Conservation (phyloP, 2,888 invertebrate species). For the Lymantria monacha region DNA sequence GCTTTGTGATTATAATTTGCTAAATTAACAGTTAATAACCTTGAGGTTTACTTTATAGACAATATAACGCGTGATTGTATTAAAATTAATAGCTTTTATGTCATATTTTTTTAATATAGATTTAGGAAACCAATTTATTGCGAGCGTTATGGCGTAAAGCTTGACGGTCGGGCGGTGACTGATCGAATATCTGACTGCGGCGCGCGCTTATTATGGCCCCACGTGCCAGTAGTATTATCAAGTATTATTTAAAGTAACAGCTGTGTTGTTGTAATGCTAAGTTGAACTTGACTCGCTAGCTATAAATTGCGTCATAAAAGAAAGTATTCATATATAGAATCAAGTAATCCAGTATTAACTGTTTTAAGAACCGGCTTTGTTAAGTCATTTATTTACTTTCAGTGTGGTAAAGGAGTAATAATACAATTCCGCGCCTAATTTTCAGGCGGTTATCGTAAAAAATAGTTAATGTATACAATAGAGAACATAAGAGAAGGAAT, state of each 20-base stretch:
- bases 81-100: constrained; percentile 25
- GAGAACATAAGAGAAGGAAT: too few relatives aligned
- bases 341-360: not conserved
- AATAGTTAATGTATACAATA: too few relatives aligned
- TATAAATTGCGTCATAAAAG: constrained; percentile 21
- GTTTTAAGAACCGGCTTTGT: not conserved
- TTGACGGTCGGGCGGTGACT: constrained; percentile 33
- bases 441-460: too few relatives aligned
- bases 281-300: constrained; percentile 17
- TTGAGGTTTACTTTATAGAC: constrained; percentile 6
- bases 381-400: too few relatives aligned
- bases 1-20: constrained; percentile 17
- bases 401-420: too few relatives aligned
- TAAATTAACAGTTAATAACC: not conserved
- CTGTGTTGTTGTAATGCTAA: constrained; percentile 11
- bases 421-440: too few relatives aligned
- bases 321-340: constrained; percentile 9
- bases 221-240: not conserved
- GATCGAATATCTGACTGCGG: constrained; percentile 5
- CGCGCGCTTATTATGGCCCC: constrained; percentile 4
- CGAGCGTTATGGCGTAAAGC: constrained; percentile 32
- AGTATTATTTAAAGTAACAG: not conserved
- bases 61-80: constrained; percentile 15
- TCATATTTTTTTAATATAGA: constrained; percentile 35
- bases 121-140: not conserved